Evolutionary conservation across 2,888 invertebrate genomes (phyloP).

Genomic region (Brachynemurus nebulosus): DNA sequence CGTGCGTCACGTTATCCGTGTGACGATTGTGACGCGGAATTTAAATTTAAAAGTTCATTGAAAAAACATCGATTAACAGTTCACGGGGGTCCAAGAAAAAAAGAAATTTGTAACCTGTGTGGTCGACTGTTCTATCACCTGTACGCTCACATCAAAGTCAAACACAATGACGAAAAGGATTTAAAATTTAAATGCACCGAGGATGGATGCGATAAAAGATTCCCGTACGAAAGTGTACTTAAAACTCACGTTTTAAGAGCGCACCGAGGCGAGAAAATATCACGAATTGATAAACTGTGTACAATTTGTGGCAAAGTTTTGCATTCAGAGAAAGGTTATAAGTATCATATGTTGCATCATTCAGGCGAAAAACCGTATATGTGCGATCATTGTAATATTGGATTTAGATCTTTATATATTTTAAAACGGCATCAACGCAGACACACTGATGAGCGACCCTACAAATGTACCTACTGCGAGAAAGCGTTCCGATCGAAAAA

Average conservation of each 20-base stretch:
- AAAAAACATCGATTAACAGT: background rate
- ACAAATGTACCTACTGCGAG: background rate
- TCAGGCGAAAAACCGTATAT: background rate
- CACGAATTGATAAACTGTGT: background rate
- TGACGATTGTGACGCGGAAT: background rate
- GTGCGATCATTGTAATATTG: background rate
- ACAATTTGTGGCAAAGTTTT: background rate
- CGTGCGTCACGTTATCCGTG: background rate
- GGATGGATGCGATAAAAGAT: background rate
- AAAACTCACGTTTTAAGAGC: background rate
- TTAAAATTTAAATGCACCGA: background rate
- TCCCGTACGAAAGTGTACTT: background rate
- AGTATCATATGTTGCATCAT: background rate
- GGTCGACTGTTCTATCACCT: background rate
- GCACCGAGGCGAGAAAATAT: background rate
- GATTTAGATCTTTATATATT: background rate
- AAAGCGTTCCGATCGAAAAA: background rate
- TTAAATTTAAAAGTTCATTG: background rate
- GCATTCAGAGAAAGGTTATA: background rate
- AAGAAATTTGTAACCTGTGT: background rate
- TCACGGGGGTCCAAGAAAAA: background rate
- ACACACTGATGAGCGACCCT: background rate
- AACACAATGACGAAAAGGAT: background rate
- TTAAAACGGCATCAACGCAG: background rate
- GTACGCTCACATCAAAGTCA: background rate